phyloP scores from a whole-genome alignment of 2,113 vertebrate species.

The Xiphophorus couchianus region DNA sequence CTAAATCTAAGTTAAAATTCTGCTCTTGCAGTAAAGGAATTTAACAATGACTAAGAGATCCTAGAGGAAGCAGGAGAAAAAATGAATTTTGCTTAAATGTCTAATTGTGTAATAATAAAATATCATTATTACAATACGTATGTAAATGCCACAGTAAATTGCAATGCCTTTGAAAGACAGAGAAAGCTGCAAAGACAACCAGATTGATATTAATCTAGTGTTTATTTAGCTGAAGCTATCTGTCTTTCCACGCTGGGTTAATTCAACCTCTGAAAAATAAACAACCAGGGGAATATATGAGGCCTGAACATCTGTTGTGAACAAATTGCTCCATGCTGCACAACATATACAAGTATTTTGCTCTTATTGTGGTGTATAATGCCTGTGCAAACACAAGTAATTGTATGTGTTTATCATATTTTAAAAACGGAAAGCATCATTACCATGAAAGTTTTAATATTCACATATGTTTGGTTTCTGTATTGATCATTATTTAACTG shows the following conservation, averaged over 20 bases:
- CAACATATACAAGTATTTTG: slow-evolving; percentile 36
- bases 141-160: slow-evolving; percentile 47
- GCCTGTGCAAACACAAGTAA: neutral
- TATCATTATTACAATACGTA: slow-evolving; percentile 11
- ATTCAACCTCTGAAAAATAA: slow-evolving; percentile 40
- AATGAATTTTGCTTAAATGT: neutral
- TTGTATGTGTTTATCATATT: neutral
- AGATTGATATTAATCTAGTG: slow-evolving; percentile 68
- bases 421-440: neutral
- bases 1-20: slow-evolving; percentile 15
- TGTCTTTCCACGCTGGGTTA: slow-evolving; percentile 43
- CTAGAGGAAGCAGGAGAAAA: neutral
- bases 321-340: slow-evolving; percentile 57
- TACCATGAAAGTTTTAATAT: neutral
- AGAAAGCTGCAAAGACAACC: slow-evolving; percentile 52
- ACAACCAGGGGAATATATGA: slow-evolving; percentile 53
- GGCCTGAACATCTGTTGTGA: slow-evolving; percentile 68
- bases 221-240: slow-evolving; percentile 68
- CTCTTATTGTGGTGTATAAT: neutral
- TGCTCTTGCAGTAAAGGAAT: neutral
- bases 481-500: neutral
- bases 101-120: slow-evolving; percentile 14
- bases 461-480: neutral
- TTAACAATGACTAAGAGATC: neutral
- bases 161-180: slow-evolving; percentile 47